These are phyloP conservation scores for Idaea aversata DNA, from an alignment of 2,888 invertebrate species.

Conservation along the genomic window DNA sequence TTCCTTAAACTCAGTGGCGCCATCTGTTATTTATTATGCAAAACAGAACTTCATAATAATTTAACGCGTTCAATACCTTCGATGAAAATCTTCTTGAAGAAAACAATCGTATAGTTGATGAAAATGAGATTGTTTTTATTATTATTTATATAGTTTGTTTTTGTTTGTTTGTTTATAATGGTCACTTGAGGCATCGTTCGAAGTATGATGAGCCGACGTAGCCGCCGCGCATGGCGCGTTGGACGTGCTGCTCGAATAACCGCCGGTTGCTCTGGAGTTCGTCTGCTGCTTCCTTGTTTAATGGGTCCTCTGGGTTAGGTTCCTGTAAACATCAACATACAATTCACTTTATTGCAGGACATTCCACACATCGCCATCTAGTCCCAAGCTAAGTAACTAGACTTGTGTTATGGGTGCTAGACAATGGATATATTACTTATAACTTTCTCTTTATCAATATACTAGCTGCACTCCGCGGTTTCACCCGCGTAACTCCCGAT, in stretches of 20 bases:
- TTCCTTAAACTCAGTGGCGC: background rate
- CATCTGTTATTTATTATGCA: background rate
- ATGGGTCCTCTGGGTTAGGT: conserved; percentile 98
- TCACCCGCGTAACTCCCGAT: too few relatives aligned
- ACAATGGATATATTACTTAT: too few relatives aligned
- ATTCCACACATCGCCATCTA: too few relatives aligned
- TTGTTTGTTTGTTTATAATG: conserved; percentile 61
- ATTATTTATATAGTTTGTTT: conserved; percentile 60
- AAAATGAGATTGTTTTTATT: conserved; percentile 73
- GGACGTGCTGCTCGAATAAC: conserved; percentile 97
- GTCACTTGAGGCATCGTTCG: conserved; percentile 97
- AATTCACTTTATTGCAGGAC: background rate
- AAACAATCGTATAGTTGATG: conserved; percentile 43
- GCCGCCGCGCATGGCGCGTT: conserved; percentile 97
- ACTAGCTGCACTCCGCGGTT: too few relatives aligned
- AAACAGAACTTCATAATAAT: too few relatives aligned
- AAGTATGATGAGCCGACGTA: conserved; percentile 97
- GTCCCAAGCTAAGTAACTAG: too few relatives aligned
- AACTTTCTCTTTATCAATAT: too few relatives aligned
- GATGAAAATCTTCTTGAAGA: background rate
- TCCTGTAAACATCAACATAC: conserved; percentile 81
- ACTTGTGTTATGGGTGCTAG: too few relatives aligned
- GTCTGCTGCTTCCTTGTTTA: conserved; percentile 99
- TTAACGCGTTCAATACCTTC: background rate
- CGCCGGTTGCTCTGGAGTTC: conserved; percentile 96